phyloP scores from a whole-genome alignment of 2,888 invertebrate species.

The Nowickia ferox region DNA sequence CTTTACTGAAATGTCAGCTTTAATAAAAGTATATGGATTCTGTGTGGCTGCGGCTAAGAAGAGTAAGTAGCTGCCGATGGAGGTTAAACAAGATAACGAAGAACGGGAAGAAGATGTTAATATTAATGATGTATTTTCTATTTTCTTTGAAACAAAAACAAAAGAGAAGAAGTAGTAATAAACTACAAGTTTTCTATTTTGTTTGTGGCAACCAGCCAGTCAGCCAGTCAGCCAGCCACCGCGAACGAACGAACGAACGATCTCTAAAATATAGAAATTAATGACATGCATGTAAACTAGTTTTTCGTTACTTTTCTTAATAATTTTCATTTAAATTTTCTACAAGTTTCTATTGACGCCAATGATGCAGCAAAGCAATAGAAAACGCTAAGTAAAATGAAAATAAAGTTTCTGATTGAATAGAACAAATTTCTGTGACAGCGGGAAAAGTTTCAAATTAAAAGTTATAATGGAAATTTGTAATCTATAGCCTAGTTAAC shows the following conservation, averaged over 20 bases:
- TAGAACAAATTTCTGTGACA: slow-evolving; percentile 67
- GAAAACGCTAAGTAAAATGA: neutral
- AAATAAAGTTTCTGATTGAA: slow-evolving; percentile 63
- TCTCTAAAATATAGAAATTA: slow-evolving; percentile 59
- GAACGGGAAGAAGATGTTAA: slow-evolving; percentile 36
- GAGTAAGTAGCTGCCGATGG: slow-evolving; percentile 1
- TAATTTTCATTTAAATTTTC: slow-evolving; percentile 38
- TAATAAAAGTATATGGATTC: slow-evolving; percentile 45
- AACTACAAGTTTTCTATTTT: slow-evolving; percentile 59
- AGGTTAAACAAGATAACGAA: slow-evolving; percentile 39
- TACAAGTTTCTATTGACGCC: slow-evolving; percentile 46
- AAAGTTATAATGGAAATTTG: slow-evolving; percentile 15
- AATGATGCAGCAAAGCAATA: neutral
- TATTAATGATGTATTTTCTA: slow-evolving; percentile 62
- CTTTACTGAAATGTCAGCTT: slow-evolving; percentile 58
- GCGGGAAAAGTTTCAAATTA: slow-evolving; percentile 29
- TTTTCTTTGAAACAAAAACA: slow-evolving; percentile 57
- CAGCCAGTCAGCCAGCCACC: slow-evolving; percentile 33
- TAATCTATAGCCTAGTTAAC: slow-evolving; percentile 3
- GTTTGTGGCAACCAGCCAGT: slow-evolving; percentile 47
- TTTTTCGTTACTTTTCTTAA: slow-evolving; percentile 43
- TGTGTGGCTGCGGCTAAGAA: slow-evolving; percentile 4
- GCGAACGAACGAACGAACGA: neutral
- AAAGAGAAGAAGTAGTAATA: slow-evolving; percentile 1
- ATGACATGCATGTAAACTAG: slow-evolving; percentile 72